Base-by-base conservation (phyloP, 1,140 invertebrate species). In the Acromyrmex echinatior region DNA sequence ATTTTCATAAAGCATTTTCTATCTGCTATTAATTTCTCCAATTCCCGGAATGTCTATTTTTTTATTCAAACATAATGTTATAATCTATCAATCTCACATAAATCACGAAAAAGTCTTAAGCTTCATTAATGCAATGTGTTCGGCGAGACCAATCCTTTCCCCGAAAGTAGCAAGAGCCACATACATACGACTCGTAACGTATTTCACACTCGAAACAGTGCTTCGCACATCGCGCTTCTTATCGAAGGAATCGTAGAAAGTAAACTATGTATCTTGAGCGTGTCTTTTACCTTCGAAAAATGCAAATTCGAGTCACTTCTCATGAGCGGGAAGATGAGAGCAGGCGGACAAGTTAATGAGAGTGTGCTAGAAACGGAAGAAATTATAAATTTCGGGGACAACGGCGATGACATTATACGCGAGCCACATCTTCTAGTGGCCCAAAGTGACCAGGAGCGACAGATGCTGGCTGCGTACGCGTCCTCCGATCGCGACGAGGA, bases 401-500 rank as follows among this genome's bases (percentile, higher is more conserved):
- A 79, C 25, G 77, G 12, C 76, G 18, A 18, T 49, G 77, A 60
- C 53, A 35, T 60, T 76, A 39, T 12, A 39, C 79, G 51, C 49
- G 28, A 25, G 45, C 35, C 39, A 70, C 63, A 70, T 68, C 21
- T 39, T 81, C 28, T 39, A 5, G 14, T 9, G 28, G n/a, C 7
- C 21, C n/a, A 31, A 0, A 18, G 31, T 4, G 31, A 31, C 31
- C 31, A 31, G 49, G 2, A 18, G 31, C 9, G 5, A 21, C 39
- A 45, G 21, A 53, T 12, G 31, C 62, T 66, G n/a, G n/a, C 12
- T 18, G 45, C 60, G 18, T 79, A n/a, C 39, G 45, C 45, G 18
- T 58, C 9, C 56, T 21, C 28, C n/a, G 60, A 0, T 25, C 16
- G 56, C 56, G 56, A 58, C 56, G 2, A 62, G 12, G 1, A 35